Conservation (phyloP, 2,797 vertebrate genomes). For the Acanthornis magna region DNA sequence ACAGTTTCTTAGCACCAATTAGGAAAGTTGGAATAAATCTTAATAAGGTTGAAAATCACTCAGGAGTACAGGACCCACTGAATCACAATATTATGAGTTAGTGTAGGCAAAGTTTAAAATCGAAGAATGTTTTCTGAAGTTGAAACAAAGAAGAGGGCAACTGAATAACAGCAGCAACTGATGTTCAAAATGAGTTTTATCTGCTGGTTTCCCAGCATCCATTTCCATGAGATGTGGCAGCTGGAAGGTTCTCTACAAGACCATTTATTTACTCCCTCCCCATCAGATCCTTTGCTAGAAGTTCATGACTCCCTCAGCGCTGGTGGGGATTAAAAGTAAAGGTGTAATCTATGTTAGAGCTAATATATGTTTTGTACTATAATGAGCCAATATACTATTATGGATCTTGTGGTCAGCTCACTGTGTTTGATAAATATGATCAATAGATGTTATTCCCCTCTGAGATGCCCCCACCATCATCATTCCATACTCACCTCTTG, state of each 20-base stretch:
- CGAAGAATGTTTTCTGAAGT: neutral
- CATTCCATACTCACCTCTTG: neutral
- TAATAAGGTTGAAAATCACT: neutral
- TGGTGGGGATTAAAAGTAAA: constrained; percentile 48
- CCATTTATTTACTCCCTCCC: constrained; percentile 19
- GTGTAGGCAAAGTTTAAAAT: neutral
- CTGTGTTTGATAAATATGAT: constrained; percentile 38
- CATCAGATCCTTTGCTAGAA: neutral
- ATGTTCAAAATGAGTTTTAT: neutral
- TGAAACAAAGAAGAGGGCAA: neutral
- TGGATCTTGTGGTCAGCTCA: constrained; percentile 51
- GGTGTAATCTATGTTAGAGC: constrained; percentile 34
- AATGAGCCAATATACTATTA: constrained; percentile 42
- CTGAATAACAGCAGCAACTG: neutral
- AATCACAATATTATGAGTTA: neutral
- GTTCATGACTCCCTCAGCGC: constrained; percentile 29
- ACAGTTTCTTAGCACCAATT: neutral
- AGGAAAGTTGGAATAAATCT: neutral
- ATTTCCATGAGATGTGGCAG: neutral
- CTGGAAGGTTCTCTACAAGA: neutral
- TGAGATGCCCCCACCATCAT: constrained; percentile 33
- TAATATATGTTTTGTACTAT: constrained; percentile 30
- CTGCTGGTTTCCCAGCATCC: neutral
- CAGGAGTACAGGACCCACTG: neutral
- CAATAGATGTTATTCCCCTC: constrained; percentile 39